Conservation (phyloP, 2,113 vertebrate genomes). For the Castor canadensis region DNA sequence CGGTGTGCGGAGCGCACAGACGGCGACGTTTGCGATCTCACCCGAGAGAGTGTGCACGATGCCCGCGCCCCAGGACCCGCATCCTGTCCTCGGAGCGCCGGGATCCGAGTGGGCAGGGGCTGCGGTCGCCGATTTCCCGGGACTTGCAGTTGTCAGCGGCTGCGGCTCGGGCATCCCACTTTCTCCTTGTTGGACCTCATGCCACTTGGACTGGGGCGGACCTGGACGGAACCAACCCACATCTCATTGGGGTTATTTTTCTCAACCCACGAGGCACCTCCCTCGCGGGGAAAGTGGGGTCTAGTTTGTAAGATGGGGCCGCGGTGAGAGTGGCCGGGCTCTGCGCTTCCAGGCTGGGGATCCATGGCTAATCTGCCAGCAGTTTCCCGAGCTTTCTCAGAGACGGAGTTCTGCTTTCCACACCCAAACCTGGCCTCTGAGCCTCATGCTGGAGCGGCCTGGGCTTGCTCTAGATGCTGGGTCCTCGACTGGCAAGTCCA, state of each 20-base stretch:
- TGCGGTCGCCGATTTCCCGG: neutral
- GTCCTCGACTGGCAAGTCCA: too few relatives aligned
- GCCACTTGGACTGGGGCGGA: fast-evolving
- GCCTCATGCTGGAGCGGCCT: fast-evolving
- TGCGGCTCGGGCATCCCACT: neutral
- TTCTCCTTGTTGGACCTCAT: neutral
- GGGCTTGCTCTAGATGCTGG: neutral
- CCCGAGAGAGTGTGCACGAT: neutral
- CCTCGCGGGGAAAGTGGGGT: too few relatives aligned
- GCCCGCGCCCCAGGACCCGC: too few relatives aligned
- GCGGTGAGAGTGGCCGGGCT: too few relatives aligned
- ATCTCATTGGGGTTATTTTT: neutral
- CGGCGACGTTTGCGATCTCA: neutral
- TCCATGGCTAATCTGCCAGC: neutral
- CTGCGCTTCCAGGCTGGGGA: neutral
- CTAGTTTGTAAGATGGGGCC: neutral
- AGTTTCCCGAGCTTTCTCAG: neutral
- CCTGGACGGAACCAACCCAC: neutral
- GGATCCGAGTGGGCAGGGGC: neutral
- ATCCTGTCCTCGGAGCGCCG: neutral
- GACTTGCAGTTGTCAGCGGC: neutral
- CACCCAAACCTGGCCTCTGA: neutral
- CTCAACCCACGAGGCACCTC: too few relatives aligned
- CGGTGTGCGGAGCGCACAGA: neutral
- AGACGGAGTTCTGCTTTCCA: neutral